Conservation (phyloP, 53 echinoderm and acorn worm species). For the Apostichopus leukothele region DNA sequence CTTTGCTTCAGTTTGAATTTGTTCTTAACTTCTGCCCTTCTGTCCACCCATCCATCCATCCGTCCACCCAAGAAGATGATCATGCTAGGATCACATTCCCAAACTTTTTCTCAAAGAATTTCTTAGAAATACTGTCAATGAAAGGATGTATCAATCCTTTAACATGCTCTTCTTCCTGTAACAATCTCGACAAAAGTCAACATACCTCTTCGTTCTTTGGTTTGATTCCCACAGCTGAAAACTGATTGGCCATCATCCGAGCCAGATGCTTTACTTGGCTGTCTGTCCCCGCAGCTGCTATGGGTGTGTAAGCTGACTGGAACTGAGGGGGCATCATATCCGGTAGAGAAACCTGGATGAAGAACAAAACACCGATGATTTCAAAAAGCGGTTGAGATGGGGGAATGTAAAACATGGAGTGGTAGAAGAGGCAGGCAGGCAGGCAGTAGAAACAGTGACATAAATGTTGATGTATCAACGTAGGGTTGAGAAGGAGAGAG, state of each 20-base stretch:
- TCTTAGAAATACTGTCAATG: no score
- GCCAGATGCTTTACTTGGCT: conserved; percentile 88
- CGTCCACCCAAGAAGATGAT: no score
- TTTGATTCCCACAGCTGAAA: conserved; percentile 88
- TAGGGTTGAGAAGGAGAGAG: no score
- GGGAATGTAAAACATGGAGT: neutral
- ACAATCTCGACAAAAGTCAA: neutral
- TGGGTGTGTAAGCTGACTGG: conserved; percentile 93
- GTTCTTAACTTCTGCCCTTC: no score
- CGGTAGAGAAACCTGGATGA: conserved; percentile 76
- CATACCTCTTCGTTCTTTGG: conserved; percentile 71
- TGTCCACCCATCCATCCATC: no score
- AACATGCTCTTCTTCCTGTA: no score
- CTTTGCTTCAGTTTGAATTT: no score
- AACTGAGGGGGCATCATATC: conserved; percentile 96
- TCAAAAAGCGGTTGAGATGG: neutral
- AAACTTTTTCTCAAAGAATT: no score
- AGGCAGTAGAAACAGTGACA: no score
- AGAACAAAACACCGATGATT: neutral
- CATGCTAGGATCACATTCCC: no score
- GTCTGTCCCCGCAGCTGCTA: conserved; percentile 92
- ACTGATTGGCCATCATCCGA: conserved; percentile 96
- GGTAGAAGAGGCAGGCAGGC: neutral
- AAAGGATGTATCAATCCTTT: no score
- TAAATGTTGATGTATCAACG: no score